These are phyloP conservation scores for Thaleichthys pacificus DNA, from an alignment of 2,797 vertebrate species.

Conservation along the genomic window DNA sequence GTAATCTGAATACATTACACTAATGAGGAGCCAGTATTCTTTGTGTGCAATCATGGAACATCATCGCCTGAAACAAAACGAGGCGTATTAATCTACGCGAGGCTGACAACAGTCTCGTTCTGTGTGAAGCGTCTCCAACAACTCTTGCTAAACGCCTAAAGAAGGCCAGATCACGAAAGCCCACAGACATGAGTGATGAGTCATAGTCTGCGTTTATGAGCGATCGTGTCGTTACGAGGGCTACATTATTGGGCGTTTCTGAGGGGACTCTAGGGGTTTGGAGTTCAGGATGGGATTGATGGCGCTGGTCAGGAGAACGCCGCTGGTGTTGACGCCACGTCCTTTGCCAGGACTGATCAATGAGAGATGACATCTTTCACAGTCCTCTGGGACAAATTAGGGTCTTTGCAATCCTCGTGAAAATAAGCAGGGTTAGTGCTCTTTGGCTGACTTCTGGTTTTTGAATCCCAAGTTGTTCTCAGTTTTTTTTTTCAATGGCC, in stretches of 20 bases:
- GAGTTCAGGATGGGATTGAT: neutral
- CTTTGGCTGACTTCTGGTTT: constrained; percentile 15
- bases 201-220: neutral
- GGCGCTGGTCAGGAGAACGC: neutral
- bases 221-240: neutral
- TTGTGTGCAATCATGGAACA: constrained; percentile 55
- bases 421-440: neutral
- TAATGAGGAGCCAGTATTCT: constrained; percentile 58
- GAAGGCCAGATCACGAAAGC: too few species aligned
- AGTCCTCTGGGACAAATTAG: neutral
- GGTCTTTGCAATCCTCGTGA: neutral
- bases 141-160: neutral
- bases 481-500: constrained; percentile 23
- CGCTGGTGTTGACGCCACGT: constrained; percentile 5
- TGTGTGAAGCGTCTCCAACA: neutral
- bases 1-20: constrained; percentile 69
- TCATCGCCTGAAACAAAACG: constrained; percentile 33
- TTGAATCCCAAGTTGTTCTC: constrained; percentile 1
- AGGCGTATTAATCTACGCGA: constrained; percentile 1
- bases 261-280: neutral
- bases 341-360: neutral
- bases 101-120: neutral
- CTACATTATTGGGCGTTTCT: neutral
- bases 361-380: constrained; percentile 16
- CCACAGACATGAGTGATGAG: neutral